Evolutionary conservation across 30 jellyfish, hydroid and myxozoan genomes (phyloP).

Genomic region (Aurelia coerulea): DNA sequence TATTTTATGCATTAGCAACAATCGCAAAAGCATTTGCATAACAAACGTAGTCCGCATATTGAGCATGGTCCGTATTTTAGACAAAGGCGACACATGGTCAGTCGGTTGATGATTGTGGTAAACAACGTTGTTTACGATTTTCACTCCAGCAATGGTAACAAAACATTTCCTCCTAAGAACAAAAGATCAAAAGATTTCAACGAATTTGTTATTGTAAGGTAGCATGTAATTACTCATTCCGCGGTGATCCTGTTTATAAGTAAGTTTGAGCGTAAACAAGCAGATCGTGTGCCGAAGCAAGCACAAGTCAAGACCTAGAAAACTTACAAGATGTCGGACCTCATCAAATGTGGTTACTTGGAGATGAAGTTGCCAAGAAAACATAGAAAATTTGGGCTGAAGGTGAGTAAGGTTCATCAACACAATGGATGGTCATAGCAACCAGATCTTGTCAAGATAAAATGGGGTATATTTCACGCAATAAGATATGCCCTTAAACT

Average conservation of each 20-base stretch:
- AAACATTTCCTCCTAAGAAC: conserved; percentile 74
- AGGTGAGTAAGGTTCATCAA: conserved; percentile 58
- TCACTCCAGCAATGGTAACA: conserved; percentile 64
- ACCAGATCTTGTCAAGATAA: not conserved
- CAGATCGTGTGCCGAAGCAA: too few species aligned
- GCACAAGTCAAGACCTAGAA: not conserved
- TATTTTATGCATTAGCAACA: too few species aligned
- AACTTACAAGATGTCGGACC: conserved; percentile 60
- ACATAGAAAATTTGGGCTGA: conserved; percentile 93
- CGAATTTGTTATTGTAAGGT: conserved; percentile 54
- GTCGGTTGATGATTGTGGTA: conserved; percentile 41
- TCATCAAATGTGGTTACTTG: conserved; percentile 96
- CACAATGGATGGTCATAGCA: not conserved
- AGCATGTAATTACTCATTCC: conserved; percentile 65
- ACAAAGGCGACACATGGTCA: conserved; percentile 49
- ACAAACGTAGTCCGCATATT: not conserved
- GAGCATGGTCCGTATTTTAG: conserved; percentile 55
- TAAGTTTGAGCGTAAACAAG: conserved; percentile 40
- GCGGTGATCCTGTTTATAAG: conserved; percentile 54
- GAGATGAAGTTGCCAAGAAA: conserved; percentile 95
- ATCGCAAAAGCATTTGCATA: too few species aligned
- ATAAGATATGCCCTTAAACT: too few species aligned
- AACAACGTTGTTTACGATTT: conserved; percentile 76
- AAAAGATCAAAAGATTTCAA: conserved; percentile 61
- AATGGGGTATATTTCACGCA: too few species aligned